These are phyloP conservation scores for Nymphalis polychloros DNA, from an alignment of 2,888 invertebrate genomes.

Conservation along the genomic window DNA sequence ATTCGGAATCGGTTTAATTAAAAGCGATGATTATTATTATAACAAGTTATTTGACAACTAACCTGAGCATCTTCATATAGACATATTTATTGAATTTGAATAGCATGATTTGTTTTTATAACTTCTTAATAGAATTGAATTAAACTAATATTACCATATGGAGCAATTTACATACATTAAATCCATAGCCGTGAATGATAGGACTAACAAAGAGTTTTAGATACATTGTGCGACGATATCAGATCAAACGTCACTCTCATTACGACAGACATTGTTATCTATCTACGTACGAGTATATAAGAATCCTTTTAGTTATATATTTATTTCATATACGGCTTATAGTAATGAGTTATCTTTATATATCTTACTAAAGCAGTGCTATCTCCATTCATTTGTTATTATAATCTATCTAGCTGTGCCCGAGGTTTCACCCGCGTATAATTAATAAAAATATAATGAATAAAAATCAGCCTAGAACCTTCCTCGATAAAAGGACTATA, in stretches of 20 bases:
- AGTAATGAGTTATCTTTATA: not conserved
- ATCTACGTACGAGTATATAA: slow-evolving; percentile 19
- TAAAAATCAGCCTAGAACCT: too few species aligned
- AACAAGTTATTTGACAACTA: too few species aligned
- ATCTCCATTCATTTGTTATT: not conserved
- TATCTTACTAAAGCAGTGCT: not conserved
- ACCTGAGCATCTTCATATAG: too few species aligned
- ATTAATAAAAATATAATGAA: too few species aligned
- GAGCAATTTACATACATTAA: slow-evolving; percentile 32
- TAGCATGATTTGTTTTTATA: too few species aligned
- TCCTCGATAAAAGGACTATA: too few species aligned
- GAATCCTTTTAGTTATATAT: slow-evolving; percentile 15
- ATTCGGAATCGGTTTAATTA: too few species aligned
- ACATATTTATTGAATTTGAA: too few species aligned
- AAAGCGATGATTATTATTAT: too few species aligned
- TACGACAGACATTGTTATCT: slow-evolving; percentile 21
- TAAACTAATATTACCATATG: slow-evolving; percentile 33
- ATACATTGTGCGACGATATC: slow-evolving; percentile 30
- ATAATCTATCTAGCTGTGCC: too few species aligned
- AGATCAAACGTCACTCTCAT: slow-evolving; percentile 34
- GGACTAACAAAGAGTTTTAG: slow-evolving; percentile 29
- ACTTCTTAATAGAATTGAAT: too few species aligned
- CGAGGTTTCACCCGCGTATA: too few species aligned
- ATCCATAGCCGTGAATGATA: slow-evolving; percentile 25
- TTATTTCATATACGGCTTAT: not conserved